Evolutionary conservation across 2,888 invertebrate genomes (phyloP).

Genomic region (Heteromyza rotundicornis): DNA sequence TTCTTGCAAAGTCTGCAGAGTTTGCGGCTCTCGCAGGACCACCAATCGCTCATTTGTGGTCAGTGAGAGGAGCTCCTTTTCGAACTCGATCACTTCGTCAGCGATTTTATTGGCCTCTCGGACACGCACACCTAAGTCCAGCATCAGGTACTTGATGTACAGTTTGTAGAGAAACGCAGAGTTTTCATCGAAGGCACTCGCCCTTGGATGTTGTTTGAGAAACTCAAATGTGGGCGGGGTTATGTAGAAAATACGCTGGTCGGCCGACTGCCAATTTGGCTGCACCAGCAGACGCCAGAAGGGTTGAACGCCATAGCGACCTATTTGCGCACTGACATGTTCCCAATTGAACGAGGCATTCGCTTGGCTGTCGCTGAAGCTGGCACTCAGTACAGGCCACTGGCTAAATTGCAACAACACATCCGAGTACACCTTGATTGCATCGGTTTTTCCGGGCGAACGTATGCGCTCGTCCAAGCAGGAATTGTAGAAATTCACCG

Average conservation of each 20-base stretch:
- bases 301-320: constrained; percentile 48
- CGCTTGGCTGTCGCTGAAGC: constrained; percentile 21
- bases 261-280: constrained; percentile 54
- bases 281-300: constrained; percentile 47
- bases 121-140: constrained; percentile 49
- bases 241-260: constrained; percentile 49
- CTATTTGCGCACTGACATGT: constrained; percentile 44
- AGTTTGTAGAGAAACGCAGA: constrained; percentile 46
- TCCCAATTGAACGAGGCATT: constrained; percentile 43
- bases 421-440: constrained; percentile 40
- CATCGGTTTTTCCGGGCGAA: constrained; percentile 25
- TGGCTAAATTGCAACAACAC: constrained; percentile 33
- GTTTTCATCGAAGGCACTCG: constrained; percentile 32
- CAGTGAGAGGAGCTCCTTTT: constrained; percentile 38
- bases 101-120: constrained; percentile 47
- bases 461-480: constrained; percentile 37
- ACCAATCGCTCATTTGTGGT: constrained; percentile 29
- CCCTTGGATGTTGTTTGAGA: constrained; percentile 26
- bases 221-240: constrained; percentile 45
- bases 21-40: constrained; percentile 45
- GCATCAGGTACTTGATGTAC: constrained; percentile 49
- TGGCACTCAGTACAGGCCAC: constrained; percentile 48
- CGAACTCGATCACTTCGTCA: constrained; percentile 45
- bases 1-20: constrained; percentile 33
- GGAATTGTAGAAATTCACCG: constrained; percentile 40